phyloP scores from a whole-genome alignment of 1,140 invertebrate species.

The Armadillidium nasatum region DNA sequence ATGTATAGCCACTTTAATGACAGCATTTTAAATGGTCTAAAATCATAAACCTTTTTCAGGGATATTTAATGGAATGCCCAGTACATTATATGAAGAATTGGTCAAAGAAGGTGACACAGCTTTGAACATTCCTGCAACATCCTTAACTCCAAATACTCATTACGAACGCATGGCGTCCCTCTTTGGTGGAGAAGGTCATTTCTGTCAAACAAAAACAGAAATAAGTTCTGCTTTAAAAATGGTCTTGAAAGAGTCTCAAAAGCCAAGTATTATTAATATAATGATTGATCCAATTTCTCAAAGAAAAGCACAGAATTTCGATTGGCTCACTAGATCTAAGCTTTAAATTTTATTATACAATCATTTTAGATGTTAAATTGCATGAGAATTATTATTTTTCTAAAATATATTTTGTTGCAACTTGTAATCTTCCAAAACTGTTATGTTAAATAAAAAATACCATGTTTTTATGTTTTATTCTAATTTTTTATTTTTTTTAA shows the following conservation, averaged over 20 bases:
- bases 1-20: too few species aligned
- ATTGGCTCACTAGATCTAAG: conserved; percentile 87
- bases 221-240: conserved; percentile 64
- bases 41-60: too few species aligned
- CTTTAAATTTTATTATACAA: too few species aligned
- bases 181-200: conserved; percentile 73
- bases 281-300: conserved; percentile 81
- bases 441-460: too few species aligned
- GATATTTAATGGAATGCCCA: conserved; percentile 55
- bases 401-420: too few species aligned
- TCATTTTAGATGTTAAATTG: too few species aligned
- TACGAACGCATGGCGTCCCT: conserved; percentile 88
- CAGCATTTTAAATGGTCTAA: too few species aligned
- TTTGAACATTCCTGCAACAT: conserved; percentile 66
- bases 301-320: conserved; percentile 82
- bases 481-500: too few species aligned
- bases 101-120: conserved; percentile 60
- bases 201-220: conserved; percentile 69
- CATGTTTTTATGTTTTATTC: too few species aligned
- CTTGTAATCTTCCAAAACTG: too few species aligned
- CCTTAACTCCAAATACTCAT: conserved; percentile 66
- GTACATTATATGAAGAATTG: conserved; percentile 66
- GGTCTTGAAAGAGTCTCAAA: conserved; percentile 61
- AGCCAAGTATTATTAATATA: conserved; percentile 83
- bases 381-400: too few species aligned